phyloP scores from a whole-genome alignment of 2,113 vertebrate genomes.

The Poeciliopsis turrubarensis region DNA sequence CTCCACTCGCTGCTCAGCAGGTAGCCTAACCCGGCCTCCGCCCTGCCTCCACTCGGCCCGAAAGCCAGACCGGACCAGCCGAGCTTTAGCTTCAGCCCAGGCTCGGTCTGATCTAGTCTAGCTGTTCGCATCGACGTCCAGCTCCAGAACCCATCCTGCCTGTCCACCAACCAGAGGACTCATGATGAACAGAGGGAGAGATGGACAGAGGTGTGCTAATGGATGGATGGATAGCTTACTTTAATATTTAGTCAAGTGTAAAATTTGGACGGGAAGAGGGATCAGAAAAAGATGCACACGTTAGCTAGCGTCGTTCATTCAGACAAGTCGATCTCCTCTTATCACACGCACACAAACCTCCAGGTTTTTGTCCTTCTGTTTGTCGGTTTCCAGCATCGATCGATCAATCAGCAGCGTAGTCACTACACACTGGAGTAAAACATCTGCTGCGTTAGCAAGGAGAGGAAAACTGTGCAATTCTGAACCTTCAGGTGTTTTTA shows the following conservation, averaged over 20 bases:
- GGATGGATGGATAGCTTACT: constrained; percentile 39
- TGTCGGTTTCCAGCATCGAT: constrained; percentile 57
- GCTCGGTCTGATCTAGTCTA: constrained; percentile 60
- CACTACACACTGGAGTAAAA: constrained; percentile 78
- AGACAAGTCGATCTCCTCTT: constrained; percentile 27
- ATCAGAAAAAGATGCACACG: constrained; percentile 32
- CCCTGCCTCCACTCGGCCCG: constrained; percentile 36
- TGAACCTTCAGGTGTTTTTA: constrained; percentile 63
- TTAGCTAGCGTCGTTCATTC: constrained; percentile 49
- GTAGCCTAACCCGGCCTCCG: constrained; percentile 69
- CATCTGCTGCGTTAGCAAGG: constrained; percentile 54
- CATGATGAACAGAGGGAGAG: constrained; percentile 26
- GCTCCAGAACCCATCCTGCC: constrained; percentile 36
- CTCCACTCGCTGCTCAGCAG: constrained; percentile 94
- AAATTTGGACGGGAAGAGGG: constrained; percentile 61
- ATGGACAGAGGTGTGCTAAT: constrained; percentile 38
- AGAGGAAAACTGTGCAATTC: constrained; percentile 50
- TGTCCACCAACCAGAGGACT: constrained; percentile 48
- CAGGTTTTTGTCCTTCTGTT: constrained; percentile 20
- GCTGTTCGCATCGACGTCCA: constrained; percentile 55
- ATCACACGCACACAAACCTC: constrained; percentile 12
- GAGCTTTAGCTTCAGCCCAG: constrained; percentile 61
- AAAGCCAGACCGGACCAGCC: constrained; percentile 63
- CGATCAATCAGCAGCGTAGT: constrained; percentile 78
- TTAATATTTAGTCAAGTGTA: constrained; percentile 26